A percentile compares a stretch with the other conserved stretches of the same genome.
Evolutionary conservation across 2,113 vertebrate genomes (phyloP).

Genomic region (Anoplopoma fimbria): DNA sequence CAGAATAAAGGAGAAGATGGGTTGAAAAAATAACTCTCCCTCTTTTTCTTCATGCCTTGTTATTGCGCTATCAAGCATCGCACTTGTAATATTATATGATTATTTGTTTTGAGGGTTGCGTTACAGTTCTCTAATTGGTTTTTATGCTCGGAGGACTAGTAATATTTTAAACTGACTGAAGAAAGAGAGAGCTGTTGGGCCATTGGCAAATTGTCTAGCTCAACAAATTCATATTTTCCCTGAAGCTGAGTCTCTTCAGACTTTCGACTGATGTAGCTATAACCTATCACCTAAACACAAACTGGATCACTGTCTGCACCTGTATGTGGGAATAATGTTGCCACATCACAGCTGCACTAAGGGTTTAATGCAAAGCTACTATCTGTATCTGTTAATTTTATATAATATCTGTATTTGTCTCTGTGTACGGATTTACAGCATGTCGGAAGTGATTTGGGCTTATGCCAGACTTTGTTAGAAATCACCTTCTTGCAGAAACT

Average conservation of each 20-base stretch:
- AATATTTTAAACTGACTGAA: slow-evolving; percentile 42
- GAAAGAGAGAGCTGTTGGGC: slow-evolving; percentile 15
- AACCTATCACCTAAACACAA: neutral
- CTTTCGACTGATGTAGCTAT: slow-evolving; percentile 24
- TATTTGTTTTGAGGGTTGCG: slow-evolving; percentile 48
- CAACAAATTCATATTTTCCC: slow-evolving; percentile 24
- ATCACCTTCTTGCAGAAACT: neutral
- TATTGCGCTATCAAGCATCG: slow-evolving; percentile 42
- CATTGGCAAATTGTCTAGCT: slow-evolving; percentile 25
- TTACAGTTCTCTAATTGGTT: slow-evolving; percentile 53
- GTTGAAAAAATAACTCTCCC: slow-evolving; percentile 20
- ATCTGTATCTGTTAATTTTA: neutral
- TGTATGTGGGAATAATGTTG: neutral
- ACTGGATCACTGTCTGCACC: neutral
- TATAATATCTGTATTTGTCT: neutral
- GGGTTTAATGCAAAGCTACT: neutral
- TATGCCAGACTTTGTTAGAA: neutral
- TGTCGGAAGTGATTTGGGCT: neutral
- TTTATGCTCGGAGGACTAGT: slow-evolving; percentile 32
- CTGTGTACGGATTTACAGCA: neutral
- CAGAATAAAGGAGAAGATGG: slow-evolving; percentile 12
- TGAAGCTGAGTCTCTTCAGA: slow-evolving; percentile 4
- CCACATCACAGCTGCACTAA: neutral
- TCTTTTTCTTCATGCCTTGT: neutral
- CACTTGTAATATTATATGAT: slow-evolving; percentile 35